Base-by-base conservation (phyloP, 2,888 invertebrate species). In the Trissoscelio sp. region DNA sequence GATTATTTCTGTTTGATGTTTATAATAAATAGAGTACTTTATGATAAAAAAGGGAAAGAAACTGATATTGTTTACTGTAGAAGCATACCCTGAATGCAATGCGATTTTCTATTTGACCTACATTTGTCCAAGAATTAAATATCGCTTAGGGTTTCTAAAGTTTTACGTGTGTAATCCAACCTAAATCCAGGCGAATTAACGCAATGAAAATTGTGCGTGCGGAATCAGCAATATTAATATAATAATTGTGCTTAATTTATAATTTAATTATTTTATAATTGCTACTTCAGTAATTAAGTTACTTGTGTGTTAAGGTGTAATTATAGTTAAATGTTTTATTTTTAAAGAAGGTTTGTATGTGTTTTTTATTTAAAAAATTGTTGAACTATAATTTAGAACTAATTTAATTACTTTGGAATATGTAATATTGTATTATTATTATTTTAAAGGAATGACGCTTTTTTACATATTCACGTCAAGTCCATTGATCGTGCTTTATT, bases 131-230 rank as follows among this genome's bases (percentile, higher is more conserved):
- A 80, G 83, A 85, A 83, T 84, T 83, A 83, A 85, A 83, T 83
- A 60, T 67, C 81, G 73, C 74, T 83, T 81, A 86, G 82, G 87
- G 85, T 88, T 87, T 87, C 85, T 83, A 85, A 82, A 84, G 84
- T 81, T 86, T 83, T 86, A 85, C 85, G 81, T 81, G 75, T 86
- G 83, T 88, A 88, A 88, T 88, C 87, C 87, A 86, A 83, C 84
- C 85, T 83, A 83, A 86, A 86, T 87, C 85, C 83, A 79, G 9
- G 9, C 3, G 60, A 51, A 73, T 60, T 62, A 58, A 73, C 60
- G 44, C 53, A 73, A 60, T 22, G 24, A 73, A 53, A 57, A 73
- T 72, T 60, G 51, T 60, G 51, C 34, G 72, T 51, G 66, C 42
- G 34, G 24, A 53, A 53, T 77, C 53, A 77, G 53, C 60, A 51